Evolutionary conservation across 2,797 vertebrate species (phyloP), one percentile per base, ranked within the genome.

Genomic region (Leontopithecus rosalia): DNA sequence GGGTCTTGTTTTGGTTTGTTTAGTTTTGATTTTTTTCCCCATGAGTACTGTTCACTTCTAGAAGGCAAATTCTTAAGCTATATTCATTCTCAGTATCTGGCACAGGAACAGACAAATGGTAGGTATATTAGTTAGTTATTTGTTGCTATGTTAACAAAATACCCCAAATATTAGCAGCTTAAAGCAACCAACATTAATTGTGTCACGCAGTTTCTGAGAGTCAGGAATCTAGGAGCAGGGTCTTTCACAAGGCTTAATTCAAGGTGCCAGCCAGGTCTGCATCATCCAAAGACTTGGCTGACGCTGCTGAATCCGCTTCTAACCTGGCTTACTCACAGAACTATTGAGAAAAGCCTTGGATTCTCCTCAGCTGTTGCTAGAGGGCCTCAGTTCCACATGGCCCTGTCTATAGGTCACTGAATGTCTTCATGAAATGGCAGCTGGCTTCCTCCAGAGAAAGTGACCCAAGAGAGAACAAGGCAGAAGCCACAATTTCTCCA

Each of bases 111-210:
- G 61, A 83, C 3, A 80, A 93, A 90, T 43, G 33, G 36, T 46
- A 82, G 5, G 41, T n/a, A 41, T 92, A 84, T 41, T 82, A 17
- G 17, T 82, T 90, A 50, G 17, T 82, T 90, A 50, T 75, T 75
- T 46, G 88, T 84, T 92, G 39, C 72, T 84, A 81, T 50, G 36
- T 48, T 90, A 82, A 94, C 77, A 77, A 94, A 87, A 85, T 39
- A 50, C n/a, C 10, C 50, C 46, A 88, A 87, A 75, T 61, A 91
- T 82, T 55, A 94, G 24, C 55, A 88, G 48, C 39, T 93, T 88
- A 84, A 81, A 52, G 55, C 46, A 61, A 61, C 9, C n/a, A 52
- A 52, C 1, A 22, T 73, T 80, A 70, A 61, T 67, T 85, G 52
- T 33, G 55, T 80, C 46, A 41, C 33, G 43, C 6, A 46, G 24